Base-by-base conservation (phyloP, 2,888 invertebrate species). In the Limnephilus rhombicus region DNA sequence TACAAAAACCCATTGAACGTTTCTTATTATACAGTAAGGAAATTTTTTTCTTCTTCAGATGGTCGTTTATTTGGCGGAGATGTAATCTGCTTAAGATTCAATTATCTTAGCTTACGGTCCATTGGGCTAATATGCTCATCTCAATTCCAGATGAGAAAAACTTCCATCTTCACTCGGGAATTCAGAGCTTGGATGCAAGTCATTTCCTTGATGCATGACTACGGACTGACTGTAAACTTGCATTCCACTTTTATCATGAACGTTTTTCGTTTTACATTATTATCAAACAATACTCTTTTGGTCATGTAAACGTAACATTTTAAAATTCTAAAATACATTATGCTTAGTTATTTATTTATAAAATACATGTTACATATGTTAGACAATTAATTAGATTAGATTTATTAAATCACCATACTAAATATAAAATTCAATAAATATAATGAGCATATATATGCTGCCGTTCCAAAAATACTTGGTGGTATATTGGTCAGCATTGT, bases 131-230 rank as follows among this genome's bases (percentile, higher is more conserved):
- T 31, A 37, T 13, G 37, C 45, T n/a, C 41, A n/a, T 41, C 45
- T 86, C 86, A 45, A 86, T 86, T 86, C 86, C 1, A 41, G 49
- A 86, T 29, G 86, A 86, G 86, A 86, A 86, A 86, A 68, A 86
- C 13, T 45, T 86, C 15, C 29, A 34, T 83, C 83, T 83, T 83
- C 24, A 41, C 83, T 15, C 68, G 83, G 13, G 34, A 24, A 83
- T 83, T 37, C 83, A n/a, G 83, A 83, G 18, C 34, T 83, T 34
- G 83, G 24, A 37, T 83, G 83, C 83, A 37, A 83, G 83, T 37
- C 37, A 83, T 83, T 41, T 37, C 83, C 37, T 83, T 83, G 37
- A 37, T 68, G n/a, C 68, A 68, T 68, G n/a, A n/a, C 24, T n/a
- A 68, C 68, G n/a, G 68, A 68, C 68, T 9, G 24, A n/a, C 24